Evolutionary conservation across 2,888 invertebrate species (phyloP), one percentile per base, ranked within the genome.

Genomic region (Mythimna vitellina): DNA sequence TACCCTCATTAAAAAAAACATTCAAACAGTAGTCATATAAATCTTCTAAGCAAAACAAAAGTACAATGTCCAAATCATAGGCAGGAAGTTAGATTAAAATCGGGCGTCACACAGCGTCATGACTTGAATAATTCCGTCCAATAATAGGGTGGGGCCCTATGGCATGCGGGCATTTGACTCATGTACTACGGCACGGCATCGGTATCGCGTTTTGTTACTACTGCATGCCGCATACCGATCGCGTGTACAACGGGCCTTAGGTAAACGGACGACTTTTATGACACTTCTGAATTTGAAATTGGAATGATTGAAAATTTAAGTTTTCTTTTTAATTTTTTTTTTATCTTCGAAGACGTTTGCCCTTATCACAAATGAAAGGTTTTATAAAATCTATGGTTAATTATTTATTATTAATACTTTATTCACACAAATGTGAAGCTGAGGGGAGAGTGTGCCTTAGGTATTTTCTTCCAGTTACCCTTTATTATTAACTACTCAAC

Each of bases 131-230:
- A 94, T 94, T 91, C 88, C 85, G 86, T 92, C 91, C 92, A 93
- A 93, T 93, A 93, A 93, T 91, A 92, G 92, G 92, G 71, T 65
- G 93, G 91, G 89, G 88, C 91, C 92, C 88, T 89, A 85, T 65
- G 82, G 87, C 85, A 94, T 94, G 93, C 94, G 94, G 94, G 95
- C 86, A 91, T 92, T 86, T 89, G 83, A 90, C 87, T 88, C 88
- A 92, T 92, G 92, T 94, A 93, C 93, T 92, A 93, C 84, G 94
- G 92, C 91, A 94, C 92, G 94, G 92, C 89, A 92, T 91, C 89
- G 91, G 91, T 90, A 92, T 89, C 87, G 89, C 86, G 83, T 87
- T 88, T 88, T 76, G 81, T 84, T 87, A 87, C 88, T 86, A 91
- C 90, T 90, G 92, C 91, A 90, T 88, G 87, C 87, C 86, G 89